Conservation (phyloP, 2,797 vertebrate genomes). For the Thripadectes ignobilis region DNA sequence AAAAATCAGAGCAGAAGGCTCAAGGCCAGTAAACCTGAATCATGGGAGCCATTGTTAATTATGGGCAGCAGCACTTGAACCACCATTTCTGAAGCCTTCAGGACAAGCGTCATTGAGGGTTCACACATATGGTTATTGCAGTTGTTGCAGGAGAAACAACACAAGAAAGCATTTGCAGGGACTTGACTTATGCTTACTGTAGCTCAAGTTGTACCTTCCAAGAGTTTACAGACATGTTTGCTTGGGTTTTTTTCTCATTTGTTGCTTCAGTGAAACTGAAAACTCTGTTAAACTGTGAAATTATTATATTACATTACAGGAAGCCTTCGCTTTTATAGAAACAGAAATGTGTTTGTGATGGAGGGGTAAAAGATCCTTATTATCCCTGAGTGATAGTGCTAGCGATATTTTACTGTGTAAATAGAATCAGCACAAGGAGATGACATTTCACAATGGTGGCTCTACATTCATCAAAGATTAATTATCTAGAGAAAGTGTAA, state of each 20-base stretch:
- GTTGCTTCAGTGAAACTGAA: constrained; percentile 17
- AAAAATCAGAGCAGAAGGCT: constrained; percentile 46
- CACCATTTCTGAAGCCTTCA: constrained; percentile 57
- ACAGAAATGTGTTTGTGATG: neutral
- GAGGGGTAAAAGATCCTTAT: neutral
- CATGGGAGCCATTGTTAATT: constrained; percentile 55
- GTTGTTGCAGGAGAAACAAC: constrained; percentile 25
- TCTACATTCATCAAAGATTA: neutral
- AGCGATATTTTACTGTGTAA: neutral
- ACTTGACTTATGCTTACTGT: neutral
- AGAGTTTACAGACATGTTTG: neutral
- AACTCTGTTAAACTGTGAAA: constrained; percentile 11
- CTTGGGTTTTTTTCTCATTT: neutral
- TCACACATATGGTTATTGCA: neutral
- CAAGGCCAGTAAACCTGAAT: constrained; percentile 47
- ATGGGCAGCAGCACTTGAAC: constrained; percentile 45
- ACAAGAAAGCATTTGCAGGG: constrained; percentile 31
- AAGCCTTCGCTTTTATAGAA: neutral
- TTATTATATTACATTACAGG: constrained; percentile 10
- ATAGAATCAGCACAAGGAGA: neutral
- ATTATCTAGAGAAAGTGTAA: neutral
- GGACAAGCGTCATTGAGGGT: constrained; percentile 46
- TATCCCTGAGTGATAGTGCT: neutral
- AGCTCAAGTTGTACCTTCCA: neutral
- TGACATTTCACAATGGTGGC: neutral